These are phyloP conservation scores for Hemiscyllium ocellatum DNA, from an alignment of 2,113 vertebrate genomes.

Conservation along the genomic window DNA sequence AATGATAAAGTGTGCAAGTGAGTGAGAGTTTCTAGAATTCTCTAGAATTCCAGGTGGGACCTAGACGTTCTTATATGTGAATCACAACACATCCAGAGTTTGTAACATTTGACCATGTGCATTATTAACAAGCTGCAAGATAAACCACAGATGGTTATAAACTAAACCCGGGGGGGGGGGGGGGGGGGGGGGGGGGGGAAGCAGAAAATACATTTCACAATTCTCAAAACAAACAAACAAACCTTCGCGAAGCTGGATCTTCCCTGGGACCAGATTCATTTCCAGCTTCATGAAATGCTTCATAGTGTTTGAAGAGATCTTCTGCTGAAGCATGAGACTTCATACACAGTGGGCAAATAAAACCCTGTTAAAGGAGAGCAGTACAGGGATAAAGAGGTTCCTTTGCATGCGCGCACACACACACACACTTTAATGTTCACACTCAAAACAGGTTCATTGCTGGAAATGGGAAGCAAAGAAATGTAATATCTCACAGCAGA, in stretches of 20 bases:
- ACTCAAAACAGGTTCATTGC: neutral
- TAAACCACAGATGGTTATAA: neutral
- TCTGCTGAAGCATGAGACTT: slow-evolving; percentile 95
- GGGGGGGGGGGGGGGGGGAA: too few relatives aligned
- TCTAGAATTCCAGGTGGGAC: too few relatives aligned
- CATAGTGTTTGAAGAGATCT: slow-evolving; percentile 95
- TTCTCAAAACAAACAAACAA: slow-evolving; percentile 39
- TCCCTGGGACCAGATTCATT: slow-evolving; percentile 67
- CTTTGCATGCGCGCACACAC: neutral
- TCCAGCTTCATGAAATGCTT: slow-evolving; percentile 83
- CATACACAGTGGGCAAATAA: slow-evolving; percentile 99
- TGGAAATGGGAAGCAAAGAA: neutral
- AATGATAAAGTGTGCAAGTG: too few relatives aligned
- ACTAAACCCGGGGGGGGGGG: neutral
- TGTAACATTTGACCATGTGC: neutral
- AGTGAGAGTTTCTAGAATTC: too few relatives aligned
- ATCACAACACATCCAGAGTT: neutral
- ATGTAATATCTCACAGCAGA: neutral
- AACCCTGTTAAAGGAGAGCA: slow-evolving; percentile 67
- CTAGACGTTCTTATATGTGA: too few relatives aligned
- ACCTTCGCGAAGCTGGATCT: slow-evolving; percentile 73
- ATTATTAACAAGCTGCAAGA: neutral
- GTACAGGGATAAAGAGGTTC: neutral
- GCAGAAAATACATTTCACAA: neutral
- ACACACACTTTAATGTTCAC: neutral